Conservation (phyloP, 2,113 vertebrate genomes). For the Chiloscyllium plagiosum region DNA sequence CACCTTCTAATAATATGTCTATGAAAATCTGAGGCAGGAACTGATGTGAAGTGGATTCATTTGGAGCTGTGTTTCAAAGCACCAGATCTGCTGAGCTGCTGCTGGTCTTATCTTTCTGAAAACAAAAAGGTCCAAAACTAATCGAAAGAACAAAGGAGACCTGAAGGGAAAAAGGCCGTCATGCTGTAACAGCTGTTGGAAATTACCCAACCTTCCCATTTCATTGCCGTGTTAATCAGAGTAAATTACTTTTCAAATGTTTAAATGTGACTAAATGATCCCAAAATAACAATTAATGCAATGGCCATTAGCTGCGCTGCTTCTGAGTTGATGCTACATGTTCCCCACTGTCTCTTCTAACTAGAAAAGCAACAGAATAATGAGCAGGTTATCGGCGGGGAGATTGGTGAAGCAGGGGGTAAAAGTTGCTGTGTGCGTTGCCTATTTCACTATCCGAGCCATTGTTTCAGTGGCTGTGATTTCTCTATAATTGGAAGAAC, state of each 20-base stretch:
- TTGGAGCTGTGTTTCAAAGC: background rate
- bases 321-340: background rate
- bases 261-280: conserved; percentile 8
- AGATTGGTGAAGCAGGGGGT: background rate
- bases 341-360: background rate
- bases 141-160: background rate
- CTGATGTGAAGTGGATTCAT: background rate
- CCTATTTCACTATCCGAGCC: background rate
- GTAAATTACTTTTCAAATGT: background rate
- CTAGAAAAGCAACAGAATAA: background rate
- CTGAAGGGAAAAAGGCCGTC: background rate
- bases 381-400: background rate
- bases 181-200: background rate
- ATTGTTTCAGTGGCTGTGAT: background rate
- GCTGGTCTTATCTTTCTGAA: background rate
- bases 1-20: background rate
- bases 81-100: background rate
- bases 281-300: conserved; percentile 18
- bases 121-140: background rate
- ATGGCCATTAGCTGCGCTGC: background rate
- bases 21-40: background rate
- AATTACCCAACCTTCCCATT: background rate
- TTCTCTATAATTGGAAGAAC: background rate
- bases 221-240: conserved; percentile 16
- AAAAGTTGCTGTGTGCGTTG: background rate